Percentiles rank a stretch among this genome's conserved stretches.
These are phyloP conservation scores for Taxidea taxus DNA, from an alignment of 2,113 vertebrate species.

Conservation along the genomic window DNA sequence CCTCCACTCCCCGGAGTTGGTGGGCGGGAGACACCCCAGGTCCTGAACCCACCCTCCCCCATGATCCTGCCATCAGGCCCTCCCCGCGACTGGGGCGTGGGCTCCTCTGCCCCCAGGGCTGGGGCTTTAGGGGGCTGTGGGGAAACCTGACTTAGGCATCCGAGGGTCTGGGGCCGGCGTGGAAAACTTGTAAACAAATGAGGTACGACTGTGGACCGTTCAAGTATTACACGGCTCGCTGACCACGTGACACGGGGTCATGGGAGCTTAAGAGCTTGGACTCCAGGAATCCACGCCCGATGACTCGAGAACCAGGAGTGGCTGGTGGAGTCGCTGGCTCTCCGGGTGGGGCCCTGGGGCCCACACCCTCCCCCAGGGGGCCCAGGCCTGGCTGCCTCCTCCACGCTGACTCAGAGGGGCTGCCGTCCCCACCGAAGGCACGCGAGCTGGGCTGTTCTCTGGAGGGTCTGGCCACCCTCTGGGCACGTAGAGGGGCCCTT, in stretches of 20 bases:
- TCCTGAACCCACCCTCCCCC: neutral
- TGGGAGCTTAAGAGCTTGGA: neutral
- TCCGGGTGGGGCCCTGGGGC: rapidly evolving
- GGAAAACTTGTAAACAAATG: neutral
- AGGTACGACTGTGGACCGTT: constrained; percentile 23
- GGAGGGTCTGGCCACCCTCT: rapidly evolving
- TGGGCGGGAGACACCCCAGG: neutral
- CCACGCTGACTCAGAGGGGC: rapidly evolving
- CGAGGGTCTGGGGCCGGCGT: neutral
- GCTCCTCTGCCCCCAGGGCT: neutral
- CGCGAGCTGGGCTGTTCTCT: neutral
- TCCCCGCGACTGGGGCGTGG: rapidly evolving
- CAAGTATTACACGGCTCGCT: constrained; percentile 50
- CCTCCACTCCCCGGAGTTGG: neutral
- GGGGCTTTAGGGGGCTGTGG: neutral
- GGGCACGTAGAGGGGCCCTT: neutral
- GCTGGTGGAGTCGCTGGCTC: rapidly evolving
- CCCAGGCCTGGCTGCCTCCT: rapidly evolving
- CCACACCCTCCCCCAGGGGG: neutral
- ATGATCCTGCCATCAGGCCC: rapidly evolving
- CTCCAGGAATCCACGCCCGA: constrained; percentile 34
- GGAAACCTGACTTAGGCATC: neutral
- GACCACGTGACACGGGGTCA: constrained; percentile 37
- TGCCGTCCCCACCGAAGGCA: rapidly evolving
- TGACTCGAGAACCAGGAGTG: neutral